Conservation (phyloP, 2,888 invertebrate species). For the Platycheirus rosarum region DNA sequence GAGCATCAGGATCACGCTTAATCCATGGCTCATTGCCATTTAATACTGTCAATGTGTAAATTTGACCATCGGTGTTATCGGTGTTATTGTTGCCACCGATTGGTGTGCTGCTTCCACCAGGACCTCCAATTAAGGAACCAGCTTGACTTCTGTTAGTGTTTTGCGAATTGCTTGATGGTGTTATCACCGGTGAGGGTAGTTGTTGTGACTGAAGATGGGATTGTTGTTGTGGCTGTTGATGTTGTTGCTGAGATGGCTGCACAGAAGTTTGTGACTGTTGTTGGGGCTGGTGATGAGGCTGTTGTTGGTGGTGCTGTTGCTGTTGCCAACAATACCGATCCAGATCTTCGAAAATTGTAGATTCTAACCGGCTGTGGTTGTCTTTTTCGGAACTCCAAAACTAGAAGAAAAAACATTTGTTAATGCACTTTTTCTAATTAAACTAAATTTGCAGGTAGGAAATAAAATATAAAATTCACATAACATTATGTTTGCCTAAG, state of each 20-base stretch:
- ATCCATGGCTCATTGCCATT: constrained; percentile 89
- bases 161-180: constrained; percentile 56
- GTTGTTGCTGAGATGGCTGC: constrained; percentile 85
- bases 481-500: too few relatives aligned
- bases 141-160: constrained; percentile 64
- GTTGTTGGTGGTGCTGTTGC: constrained; percentile 81
- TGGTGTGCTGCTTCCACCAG: constrained; percentile 77
- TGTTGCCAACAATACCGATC: constrained; percentile 93
- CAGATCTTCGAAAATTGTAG: constrained; percentile 91
- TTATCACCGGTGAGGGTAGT: constrained; percentile 55
- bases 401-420: constrained; percentile 75
- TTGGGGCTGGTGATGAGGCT: constrained; percentile 77
- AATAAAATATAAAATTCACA: too few relatives aligned
- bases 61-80: constrained; percentile 88
- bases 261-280: constrained; percentile 72
- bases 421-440: neutral
- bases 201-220: constrained; percentile 77
- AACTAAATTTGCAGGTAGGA: too few relatives aligned
- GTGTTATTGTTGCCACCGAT: constrained; percentile 77
- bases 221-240: constrained; percentile 82
- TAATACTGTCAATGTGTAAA: constrained; percentile 93
- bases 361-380: constrained; percentile 87
- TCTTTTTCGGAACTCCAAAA: constrained; percentile 85
- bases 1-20: constrained; percentile 85
- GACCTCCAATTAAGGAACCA: constrained; percentile 76